Evolutionary conservation across 2,113 vertebrate species (phyloP), one percentile per base, ranked within the genome.

Genomic region (Dipodomys ordii): DNA sequence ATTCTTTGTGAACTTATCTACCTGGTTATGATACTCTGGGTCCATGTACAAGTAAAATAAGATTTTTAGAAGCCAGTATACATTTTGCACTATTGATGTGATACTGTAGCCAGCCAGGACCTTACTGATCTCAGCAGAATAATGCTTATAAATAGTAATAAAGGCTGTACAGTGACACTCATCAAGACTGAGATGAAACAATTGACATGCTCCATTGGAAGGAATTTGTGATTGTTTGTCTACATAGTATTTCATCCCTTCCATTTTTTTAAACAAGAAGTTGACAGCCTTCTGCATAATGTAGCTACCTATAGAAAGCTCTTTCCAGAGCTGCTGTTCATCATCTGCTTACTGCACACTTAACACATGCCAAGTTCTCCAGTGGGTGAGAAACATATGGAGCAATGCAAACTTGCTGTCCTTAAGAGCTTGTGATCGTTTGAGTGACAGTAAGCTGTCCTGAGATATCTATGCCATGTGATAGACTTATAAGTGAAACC

Each of bases 61-160:
- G 88, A 91, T 25, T 80, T 57, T 84, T 30, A 65, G 74, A 97
- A 96, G 87, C 73, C 87, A 60, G 0, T 94, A 91, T 92, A 64
- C 71, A 53, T 94, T 98, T 97, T 97, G 95, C 97, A 80, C 81
- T 90, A 96, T 96, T 96, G 88, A 44, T 94, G 84, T 94, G 94
- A 92, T 96, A 92, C 95, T 92, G 82, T 91, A 88, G 88, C 90
- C 94, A 90, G 90, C 85, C 93, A 93, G 88, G 74, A 86, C 93
- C 89, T 95, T 96, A 96, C 95, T 97, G 95, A 96, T 96, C 94
- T 96, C 96, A 97, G 95, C 95, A 96, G 91, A 96, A 94, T 81
- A 67, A 85, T 97, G 57, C 78, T 95, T 74, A 39, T 67, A 83
- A 88, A n/a, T 92, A 94, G 90, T 83, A 71, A 90, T 83, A 90